Conservation (phyloP, 2,888 invertebrate genomes). For the Neoitamus cyanurus region DNA sequence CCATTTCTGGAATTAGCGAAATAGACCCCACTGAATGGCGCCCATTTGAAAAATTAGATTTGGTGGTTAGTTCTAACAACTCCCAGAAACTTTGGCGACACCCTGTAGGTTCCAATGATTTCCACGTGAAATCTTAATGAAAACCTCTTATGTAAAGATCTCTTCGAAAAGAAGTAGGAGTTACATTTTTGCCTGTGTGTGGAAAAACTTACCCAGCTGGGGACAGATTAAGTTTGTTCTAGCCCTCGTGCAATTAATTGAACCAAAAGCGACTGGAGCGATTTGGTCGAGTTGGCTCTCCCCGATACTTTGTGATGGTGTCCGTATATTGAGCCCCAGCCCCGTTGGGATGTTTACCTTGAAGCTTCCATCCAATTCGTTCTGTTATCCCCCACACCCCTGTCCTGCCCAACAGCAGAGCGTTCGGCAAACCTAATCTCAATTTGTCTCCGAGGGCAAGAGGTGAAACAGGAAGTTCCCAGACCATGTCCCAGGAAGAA, state of each 20-base stretch:
- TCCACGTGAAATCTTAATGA: too few species aligned
- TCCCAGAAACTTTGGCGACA: too few species aligned
- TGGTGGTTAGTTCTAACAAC: too few species aligned
- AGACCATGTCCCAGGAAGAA: slow-evolving; percentile 2
- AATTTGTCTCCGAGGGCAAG: slow-evolving; percentile 3
- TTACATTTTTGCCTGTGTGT: background rate
- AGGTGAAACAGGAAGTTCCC: slow-evolving; percentile 2
- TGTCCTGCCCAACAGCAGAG: background rate
- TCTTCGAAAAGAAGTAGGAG: background rate
- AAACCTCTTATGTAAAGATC: too few species aligned
- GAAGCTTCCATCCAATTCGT: background rate
- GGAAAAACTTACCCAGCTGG: background rate
- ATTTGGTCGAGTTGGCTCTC: background rate
- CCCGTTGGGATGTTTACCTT: background rate
- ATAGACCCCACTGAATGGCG: too few species aligned
- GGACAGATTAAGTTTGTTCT: background rate
- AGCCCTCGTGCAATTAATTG: background rate
- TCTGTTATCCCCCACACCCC: background rate
- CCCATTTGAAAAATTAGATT: too few species aligned
- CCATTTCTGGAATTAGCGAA: too few species aligned
- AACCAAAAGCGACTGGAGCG: background rate
- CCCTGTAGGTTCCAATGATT: too few species aligned
- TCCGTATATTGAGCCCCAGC: background rate
- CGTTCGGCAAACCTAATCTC: background rate
- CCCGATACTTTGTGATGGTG: background rate